phyloP scores from a whole-genome alignment of 2,113 vertebrate species.

The Tinamus guttatus region DNA sequence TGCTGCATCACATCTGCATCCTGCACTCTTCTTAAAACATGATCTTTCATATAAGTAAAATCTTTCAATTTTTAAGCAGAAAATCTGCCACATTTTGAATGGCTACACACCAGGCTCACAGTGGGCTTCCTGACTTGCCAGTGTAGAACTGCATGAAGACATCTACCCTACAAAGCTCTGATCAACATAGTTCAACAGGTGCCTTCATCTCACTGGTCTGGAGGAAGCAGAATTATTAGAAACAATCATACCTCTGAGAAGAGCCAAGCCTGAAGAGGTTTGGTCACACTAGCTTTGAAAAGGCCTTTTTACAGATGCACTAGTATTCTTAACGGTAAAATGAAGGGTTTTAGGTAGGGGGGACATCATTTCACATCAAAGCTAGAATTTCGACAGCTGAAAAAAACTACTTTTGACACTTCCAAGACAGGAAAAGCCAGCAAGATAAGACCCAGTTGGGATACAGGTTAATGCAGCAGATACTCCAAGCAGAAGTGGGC shows the following conservation, averaged over 20 bases:
- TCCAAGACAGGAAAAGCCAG: too few relatives aligned
- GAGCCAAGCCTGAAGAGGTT: fast-evolving
- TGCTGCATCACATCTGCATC: slow-evolving; percentile 23
- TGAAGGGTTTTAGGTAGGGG: not conserved
- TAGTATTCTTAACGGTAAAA: fast-evolving
- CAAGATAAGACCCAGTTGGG: not conserved
- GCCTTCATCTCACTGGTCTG: not conserved
- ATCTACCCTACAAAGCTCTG: not conserved
- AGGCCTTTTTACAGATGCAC: fast-evolving
- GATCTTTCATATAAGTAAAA: not conserved
- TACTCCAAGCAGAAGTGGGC: too few relatives aligned
- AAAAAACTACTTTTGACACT: not conserved
- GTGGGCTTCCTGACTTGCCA: fast-evolving
- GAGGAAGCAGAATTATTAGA: fast-evolving
- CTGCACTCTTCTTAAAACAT: not conserved
- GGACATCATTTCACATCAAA: not conserved
- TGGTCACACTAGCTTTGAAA: not conserved
- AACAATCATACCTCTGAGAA: fast-evolving
- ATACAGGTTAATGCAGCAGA: not conserved
- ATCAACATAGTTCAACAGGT: not conserved
- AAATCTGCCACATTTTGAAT: not conserved
- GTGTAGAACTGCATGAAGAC: fast-evolving
- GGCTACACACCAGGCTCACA: not conserved
- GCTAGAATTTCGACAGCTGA: not conserved
- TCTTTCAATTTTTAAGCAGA: not conserved